A percentile compares a stretch with the other conserved stretches of the same genome.
Evolutionary conservation across 2,113 vertebrate species (phyloP).

Genomic region (Leptobrachium leishanense): DNA sequence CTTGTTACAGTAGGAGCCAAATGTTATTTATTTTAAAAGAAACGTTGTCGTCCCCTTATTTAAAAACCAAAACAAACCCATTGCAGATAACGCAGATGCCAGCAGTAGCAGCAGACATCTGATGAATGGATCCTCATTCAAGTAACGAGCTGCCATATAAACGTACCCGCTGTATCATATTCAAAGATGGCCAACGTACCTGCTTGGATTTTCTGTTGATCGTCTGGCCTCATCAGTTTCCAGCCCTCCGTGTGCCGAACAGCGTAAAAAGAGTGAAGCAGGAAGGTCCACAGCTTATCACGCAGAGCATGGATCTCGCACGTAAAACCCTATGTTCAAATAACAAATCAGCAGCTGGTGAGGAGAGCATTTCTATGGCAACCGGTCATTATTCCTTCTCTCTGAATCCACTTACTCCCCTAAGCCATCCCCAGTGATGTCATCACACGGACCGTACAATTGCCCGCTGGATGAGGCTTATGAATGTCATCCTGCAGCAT

Average conservation of each 20-base stretch:
- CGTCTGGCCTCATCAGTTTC: conserved; percentile 78
- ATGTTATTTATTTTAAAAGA: no score
- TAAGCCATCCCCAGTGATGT: conserved; percentile 84
- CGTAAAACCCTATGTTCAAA: conserved; percentile 86
- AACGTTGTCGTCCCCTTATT: no score
- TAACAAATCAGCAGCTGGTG: conserved; percentile 98
- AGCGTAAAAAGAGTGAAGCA: conserved; percentile 93
- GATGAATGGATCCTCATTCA: neutral
- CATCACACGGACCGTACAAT: conserved; percentile 75
- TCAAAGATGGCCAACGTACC: conserved; percentile 68
- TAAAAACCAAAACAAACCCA: no score
- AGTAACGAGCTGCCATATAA: neutral
- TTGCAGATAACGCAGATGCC: neutral
- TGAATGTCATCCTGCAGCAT: conserved; percentile 58
- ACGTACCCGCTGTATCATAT: neutral
- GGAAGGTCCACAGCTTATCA: conserved; percentile 90
- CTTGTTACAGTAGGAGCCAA: no score
- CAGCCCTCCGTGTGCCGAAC: conserved; percentile 92
- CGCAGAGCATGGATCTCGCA: conserved; percentile 78
- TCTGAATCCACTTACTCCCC: conserved; percentile 81
- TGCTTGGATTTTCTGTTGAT: conserved; percentile 85
- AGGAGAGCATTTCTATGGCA: conserved; percentile 91
- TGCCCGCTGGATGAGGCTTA: conserved; percentile 58
- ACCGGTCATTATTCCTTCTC: conserved; percentile 85
- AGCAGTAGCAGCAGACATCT: neutral